Conservation (phyloP, 2,113 vertebrate genomes). For the Vombatus ursinus region DNA sequence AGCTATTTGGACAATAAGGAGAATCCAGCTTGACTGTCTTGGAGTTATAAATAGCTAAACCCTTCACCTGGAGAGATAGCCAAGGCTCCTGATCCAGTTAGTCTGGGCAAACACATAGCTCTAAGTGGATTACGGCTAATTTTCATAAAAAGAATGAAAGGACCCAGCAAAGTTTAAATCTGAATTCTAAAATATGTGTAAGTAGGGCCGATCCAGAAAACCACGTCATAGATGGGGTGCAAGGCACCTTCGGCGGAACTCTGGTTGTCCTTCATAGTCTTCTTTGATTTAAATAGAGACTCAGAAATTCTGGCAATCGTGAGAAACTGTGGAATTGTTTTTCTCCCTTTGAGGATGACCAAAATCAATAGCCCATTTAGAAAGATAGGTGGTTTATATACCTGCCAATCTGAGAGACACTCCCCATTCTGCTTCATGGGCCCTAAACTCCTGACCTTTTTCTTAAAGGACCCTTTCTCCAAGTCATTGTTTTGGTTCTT, state of each 20-base stretch:
- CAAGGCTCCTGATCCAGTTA: not conserved
- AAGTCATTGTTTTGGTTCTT: not conserved
- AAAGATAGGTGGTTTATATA: not conserved
- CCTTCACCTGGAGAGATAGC: constrained; percentile 9
- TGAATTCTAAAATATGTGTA: constrained; percentile 35
- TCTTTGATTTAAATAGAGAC: not conserved
- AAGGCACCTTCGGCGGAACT: constrained; percentile 18
- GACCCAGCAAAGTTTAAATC: not conserved
- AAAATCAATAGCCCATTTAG: not conserved
- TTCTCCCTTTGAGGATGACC: not conserved
- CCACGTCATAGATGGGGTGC: constrained; percentile 42
- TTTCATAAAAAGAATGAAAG: constrained; percentile 9
- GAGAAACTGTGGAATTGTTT: not conserved
- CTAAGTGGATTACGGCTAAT: not conserved
- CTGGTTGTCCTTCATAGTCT: not conserved
- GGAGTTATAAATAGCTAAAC: not conserved
- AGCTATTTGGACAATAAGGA: not conserved
- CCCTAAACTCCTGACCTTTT: not conserved
- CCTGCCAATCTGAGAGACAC: not conserved
- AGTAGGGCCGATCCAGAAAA: constrained; percentile 48
- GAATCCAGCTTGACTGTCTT: not conserved
- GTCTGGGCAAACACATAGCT: not conserved
- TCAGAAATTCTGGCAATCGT: not conserved
- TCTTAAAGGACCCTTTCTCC: not conserved
- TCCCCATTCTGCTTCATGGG: not conserved